Percentiles rank a stretch among this genome's conserved stretches.
Evolutionary conservation across 2,113 vertebrate genomes (phyloP).

Genomic region (Amphiprion ocellaris): DNA sequence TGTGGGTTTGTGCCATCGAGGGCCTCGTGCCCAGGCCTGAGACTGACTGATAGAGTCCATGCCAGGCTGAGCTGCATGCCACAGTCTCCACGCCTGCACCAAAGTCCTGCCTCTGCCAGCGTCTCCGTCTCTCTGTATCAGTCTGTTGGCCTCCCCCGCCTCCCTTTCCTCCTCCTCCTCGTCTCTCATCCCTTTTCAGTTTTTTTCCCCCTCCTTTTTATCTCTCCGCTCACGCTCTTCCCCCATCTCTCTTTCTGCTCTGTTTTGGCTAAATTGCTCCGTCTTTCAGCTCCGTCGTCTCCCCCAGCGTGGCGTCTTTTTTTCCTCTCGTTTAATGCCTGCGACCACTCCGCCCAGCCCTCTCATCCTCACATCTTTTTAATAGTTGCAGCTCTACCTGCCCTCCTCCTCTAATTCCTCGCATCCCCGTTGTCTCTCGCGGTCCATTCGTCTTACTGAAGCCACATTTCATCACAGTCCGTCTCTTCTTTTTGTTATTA

Average conservation of each 20-base stretch:
- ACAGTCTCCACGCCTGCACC: conserved; percentile 71
- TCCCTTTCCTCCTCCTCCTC: not conserved
- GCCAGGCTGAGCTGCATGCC: conserved; percentile 79
- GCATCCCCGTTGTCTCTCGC: conserved; percentile 36
- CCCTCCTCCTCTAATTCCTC: conserved; percentile 59
- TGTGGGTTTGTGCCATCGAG: conserved; percentile 57
- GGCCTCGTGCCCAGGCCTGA: conserved; percentile 80
- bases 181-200: conserved; percentile 50
- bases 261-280: conserved; percentile 57
- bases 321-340: conserved; percentile 45
- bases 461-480: conserved; percentile 38
- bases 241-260: conserved; percentile 44
- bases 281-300: conserved; percentile 35
- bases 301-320: conserved; percentile 40
- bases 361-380: conserved; percentile 59
- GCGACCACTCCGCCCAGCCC: conserved; percentile 50
- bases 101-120: conserved; percentile 72
- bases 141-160: conserved; percentile 38
- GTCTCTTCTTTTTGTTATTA: conserved; percentile 15
- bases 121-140: conserved; percentile 51
- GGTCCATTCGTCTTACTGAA: conserved; percentile 42
- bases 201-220: conserved; percentile 43
- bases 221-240: conserved; percentile 50
- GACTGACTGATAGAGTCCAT: conserved; percentile 81
- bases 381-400: conserved; percentile 45